phyloP scores from a whole-genome alignment of 1,140 invertebrate species.

The Xylocopa sonorina region DNA sequence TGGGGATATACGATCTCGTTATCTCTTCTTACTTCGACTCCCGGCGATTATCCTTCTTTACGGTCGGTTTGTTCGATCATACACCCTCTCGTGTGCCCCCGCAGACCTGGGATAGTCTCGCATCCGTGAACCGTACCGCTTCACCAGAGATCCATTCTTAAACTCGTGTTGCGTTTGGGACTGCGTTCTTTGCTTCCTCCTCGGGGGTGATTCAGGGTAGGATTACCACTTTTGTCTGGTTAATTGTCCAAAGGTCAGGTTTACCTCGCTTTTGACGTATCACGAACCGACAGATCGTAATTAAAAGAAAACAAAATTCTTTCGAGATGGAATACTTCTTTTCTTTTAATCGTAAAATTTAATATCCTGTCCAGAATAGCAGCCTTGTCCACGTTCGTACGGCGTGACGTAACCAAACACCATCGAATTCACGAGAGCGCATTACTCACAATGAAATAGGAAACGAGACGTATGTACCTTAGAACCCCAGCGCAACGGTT shows the following conservation, averaged over 20 bases:
- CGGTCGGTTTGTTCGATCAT: constrained; percentile 51
- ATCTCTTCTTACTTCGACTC: constrained; percentile 74
- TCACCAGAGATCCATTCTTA: not conserved
- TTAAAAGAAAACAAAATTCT: too few relatives aligned
- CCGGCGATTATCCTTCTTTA: constrained; percentile 63
- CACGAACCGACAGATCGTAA: too few relatives aligned
- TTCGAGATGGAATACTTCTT: too few relatives aligned
- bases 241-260: constrained; percentile 1
- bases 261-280: not conserved
- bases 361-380: too few relatives aligned
- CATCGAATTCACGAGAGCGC: constrained; percentile 45
- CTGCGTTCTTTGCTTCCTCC: not conserved
- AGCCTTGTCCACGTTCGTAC: not conserved
- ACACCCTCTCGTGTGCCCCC: not conserved
- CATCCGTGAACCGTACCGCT: not conserved
- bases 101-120: not conserved
- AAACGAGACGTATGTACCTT: constrained; percentile 57
- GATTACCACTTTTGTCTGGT: constrained; percentile 1
- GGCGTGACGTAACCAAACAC: constrained; percentile 49
- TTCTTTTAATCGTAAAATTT: not conserved
- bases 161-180: not conserved
- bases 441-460: constrained; percentile 63
- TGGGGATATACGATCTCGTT: constrained; percentile 74
- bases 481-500: constrained; percentile 69
- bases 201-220: not conserved